phyloP scores from a whole-genome alignment of 2,888 invertebrate genomes.

The Drosophila mulleri region DNA sequence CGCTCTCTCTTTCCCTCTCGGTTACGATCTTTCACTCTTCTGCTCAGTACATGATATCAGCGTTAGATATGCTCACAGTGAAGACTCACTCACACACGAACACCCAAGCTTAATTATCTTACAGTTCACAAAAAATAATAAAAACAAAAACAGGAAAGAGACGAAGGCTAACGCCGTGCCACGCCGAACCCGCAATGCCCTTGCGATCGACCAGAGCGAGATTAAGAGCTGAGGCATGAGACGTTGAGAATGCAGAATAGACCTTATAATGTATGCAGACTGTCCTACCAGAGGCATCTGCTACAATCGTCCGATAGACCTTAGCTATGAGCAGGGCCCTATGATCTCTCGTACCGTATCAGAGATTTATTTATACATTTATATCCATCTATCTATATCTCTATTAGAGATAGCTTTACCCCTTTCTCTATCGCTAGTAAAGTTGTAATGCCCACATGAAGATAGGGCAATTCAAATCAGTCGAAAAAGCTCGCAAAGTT shows the following conservation, averaged over 20 bases:
- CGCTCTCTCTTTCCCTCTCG: neutral
- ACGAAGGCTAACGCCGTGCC: no score
- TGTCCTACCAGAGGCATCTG: no score
- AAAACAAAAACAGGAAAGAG: conserved; percentile 2
- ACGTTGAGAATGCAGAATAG: no score
- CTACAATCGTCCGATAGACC: no score
- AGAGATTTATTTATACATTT: neutral
- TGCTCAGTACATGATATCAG: conserved; percentile 10
- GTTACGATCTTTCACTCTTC: neutral
- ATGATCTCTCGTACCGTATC: no score
- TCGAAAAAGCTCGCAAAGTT: conserved; percentile 31
- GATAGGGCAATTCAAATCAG: conserved; percentile 1
- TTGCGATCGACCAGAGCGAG: no score
- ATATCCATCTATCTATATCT: neutral
- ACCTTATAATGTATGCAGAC: no score
- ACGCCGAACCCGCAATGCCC: neutral
- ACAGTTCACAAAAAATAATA: neutral
- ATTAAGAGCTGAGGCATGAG: no score
- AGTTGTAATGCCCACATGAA: neutral
- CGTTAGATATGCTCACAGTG: conserved; percentile 22
- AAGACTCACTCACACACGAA: conserved; percentile 10
- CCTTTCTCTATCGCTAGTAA: neutral
- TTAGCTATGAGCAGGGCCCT: no score
- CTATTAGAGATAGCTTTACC: neutral
- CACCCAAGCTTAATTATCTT: neutral